phyloP scores from a whole-genome alignment of 2,888 invertebrate genomes.

The Lasioglossum calceatum region DNA sequence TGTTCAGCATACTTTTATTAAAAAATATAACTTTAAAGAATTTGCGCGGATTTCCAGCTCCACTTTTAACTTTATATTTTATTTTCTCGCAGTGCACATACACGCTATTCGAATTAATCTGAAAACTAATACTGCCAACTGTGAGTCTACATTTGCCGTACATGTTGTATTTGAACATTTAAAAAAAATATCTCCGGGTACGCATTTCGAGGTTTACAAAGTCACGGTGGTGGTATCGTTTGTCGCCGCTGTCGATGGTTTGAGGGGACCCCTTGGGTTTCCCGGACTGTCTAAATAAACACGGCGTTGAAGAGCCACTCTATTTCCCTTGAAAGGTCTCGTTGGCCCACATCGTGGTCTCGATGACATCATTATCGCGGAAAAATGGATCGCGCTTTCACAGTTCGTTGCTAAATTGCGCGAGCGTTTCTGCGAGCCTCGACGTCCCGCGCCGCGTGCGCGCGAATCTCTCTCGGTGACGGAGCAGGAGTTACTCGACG shows the following conservation, averaged over 20 bases:
- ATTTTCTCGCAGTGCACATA: not conserved
- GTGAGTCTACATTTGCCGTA: not conserved
- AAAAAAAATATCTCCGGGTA: not conserved
- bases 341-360: not conserved
- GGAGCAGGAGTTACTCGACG: slow-evolving; percentile 42
- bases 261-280: not conserved
- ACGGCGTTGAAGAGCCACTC: not conserved
- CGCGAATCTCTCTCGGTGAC: not conserved
- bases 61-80: not conserved
- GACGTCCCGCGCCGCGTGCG: not conserved
- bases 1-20: not conserved
- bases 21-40: not conserved
- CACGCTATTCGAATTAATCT: not conserved
- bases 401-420: not conserved
- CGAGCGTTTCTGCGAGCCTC: not conserved
- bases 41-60: not conserved
- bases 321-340: not conserved
- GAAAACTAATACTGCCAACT: not conserved
- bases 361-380: slow-evolving; percentile 3
- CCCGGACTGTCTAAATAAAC: not conserved
- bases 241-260: not conserved
- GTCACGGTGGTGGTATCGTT: not conserved
- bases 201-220: not conserved
- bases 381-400: not conserved
- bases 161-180: not conserved